These are phyloP conservation scores for Archegozetes longisetosus DNA, from an alignment of 1,140 invertebrate species.

Conservation along the genomic window DNA sequence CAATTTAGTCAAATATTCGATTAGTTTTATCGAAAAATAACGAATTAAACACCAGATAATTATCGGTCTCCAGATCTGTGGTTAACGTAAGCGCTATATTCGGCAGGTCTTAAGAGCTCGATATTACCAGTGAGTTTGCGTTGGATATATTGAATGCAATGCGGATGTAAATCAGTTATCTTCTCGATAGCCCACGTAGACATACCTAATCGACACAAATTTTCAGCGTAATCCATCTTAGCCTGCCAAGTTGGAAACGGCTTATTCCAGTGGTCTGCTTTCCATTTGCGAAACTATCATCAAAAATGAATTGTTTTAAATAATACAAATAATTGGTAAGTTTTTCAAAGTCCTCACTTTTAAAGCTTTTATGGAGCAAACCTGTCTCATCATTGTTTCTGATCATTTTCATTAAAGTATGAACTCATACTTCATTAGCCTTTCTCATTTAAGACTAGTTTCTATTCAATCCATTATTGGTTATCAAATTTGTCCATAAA, in stretches of 20 bases:
- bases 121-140: constrained; percentile 2
- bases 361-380: too few species aligned
- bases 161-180: constrained; percentile 5
- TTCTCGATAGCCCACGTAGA: neutral
- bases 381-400: too few species aligned
- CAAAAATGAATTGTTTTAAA: neutral
- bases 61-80: neutral
- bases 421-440: too few species aligned
- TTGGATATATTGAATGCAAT: constrained; percentile 9
- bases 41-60: too few species aligned
- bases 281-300: constrained; percentile 1
- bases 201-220: constrained; percentile 9
- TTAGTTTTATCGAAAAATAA: too few species aligned
- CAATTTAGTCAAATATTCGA: too few species aligned
- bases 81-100: constrained; percentile 9
- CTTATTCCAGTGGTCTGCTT: neutral
- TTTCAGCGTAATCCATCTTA: constrained; percentile 12
- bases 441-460: too few species aligned
- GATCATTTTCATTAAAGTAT: too few species aligned
- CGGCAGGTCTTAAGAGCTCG: constrained; percentile 1
- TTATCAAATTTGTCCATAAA: too few species aligned
- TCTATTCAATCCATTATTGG: too few species aligned
- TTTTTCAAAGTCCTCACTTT: too few species aligned
- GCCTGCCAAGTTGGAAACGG: constrained; percentile 9
- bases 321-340: neutral